Base-by-base conservation (phyloP, 2,113 vertebrate genomes). In the Aix galericulata region DNA sequence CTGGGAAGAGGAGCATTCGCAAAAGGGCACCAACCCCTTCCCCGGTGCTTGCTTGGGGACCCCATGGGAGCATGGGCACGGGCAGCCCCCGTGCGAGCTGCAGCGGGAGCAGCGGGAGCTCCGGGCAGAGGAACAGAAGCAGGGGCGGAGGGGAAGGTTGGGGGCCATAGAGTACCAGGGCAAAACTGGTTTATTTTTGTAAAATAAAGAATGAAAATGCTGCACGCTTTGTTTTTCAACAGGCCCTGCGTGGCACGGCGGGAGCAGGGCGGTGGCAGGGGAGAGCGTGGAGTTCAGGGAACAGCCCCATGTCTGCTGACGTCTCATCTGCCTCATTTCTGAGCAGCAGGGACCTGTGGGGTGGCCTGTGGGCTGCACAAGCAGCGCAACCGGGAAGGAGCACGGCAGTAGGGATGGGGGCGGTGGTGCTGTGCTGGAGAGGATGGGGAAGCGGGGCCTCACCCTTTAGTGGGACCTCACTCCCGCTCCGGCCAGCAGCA, bases 171-270 rank as follows among this genome's bases (percentile, higher is more conserved):
- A 82, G 50, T 87, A 75, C 87, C 62, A 77, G 85, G 23, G 52
- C 46, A 82, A 93, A 93, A 94, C 11, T 92, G 56, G 40, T 96
- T 89, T 95, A 93, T 93, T 95, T 97, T 97, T 96, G 55, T 91
- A 94, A 95, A 97, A 97, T 97, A 97, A 97, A 97, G 87, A 63
- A 91, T 81, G 27, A 93, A 97, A 93, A 90, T 60, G 58, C n/a
- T 86, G 91, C 75, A 67, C 4, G 79, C 58, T 75, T 88, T 87
- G 55, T 94, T 93, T 94, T 94, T 34, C 22, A 67, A 92, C 84
- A 81, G n/a, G 34, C 31, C 48, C 0, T 1, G 10, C 15, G 5
- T 71, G n/a, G 75, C 48, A 42, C 29, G n/a, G 16, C 21, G 50
- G 21, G 59, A 58, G 1, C 4, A 10, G 44, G 40, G 50, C 31